phyloP scores from a whole-genome alignment of 2,888 invertebrate species.

The Pomacea canaliculata region DNA sequence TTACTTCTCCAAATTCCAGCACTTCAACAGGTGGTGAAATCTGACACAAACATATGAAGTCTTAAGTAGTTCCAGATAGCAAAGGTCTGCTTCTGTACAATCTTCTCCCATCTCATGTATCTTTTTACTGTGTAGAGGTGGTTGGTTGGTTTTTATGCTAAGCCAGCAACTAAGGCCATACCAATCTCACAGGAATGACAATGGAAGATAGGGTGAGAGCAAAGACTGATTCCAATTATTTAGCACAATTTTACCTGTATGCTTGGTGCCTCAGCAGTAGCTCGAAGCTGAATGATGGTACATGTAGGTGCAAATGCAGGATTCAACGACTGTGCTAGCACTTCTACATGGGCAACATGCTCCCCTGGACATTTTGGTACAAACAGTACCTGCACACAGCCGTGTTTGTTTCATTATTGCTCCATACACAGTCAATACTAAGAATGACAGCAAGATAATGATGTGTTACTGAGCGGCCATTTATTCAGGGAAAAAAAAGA shows the following conservation, averaged over 20 bases:
- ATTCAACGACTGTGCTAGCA: conserved; percentile 44
- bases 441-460: too few relatives aligned
- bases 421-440: too few relatives aligned
- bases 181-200: background rate
- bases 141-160: background rate
- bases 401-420: too few relatives aligned
- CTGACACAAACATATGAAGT: background rate
- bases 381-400: conserved; percentile 52
- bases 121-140: too few relatives aligned
- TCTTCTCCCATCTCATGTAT: background rate
- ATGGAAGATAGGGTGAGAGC: too few relatives aligned
- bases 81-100: background rate
- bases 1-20: conserved; percentile 55
- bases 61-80: background rate
- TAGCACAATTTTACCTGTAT: conserved; percentile 36
- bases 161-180: background rate
- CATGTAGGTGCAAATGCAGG: conserved; percentile 32
- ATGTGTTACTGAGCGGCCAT: too few relatives aligned
- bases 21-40: conserved; percentile 13
- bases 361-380: conserved; percentile 54
- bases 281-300: conserved; percentile 45
- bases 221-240: too few relatives aligned
- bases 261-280: conserved; percentile 48
- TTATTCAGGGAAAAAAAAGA: too few relatives aligned
- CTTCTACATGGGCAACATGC: conserved; percentile 53